Base-by-base conservation (phyloP, 2,888 invertebrate species). In the Rhabditophanes sp. region DNA sequence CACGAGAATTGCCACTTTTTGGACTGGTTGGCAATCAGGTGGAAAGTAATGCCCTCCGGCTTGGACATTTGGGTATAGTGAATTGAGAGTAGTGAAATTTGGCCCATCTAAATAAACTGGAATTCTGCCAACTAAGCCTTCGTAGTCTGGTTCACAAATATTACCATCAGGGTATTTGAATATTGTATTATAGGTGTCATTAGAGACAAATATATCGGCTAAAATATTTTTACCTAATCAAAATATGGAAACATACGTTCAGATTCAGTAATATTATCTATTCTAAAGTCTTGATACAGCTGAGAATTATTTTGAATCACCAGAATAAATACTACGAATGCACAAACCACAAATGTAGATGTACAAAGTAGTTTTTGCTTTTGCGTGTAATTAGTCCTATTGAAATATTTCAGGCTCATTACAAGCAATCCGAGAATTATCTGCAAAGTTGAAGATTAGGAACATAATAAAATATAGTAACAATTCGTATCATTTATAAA, bases 41-140 rank as follows among this genome's bases (percentile, higher is more conserved):
- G 93, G 90, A 33, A 72, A 70, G 68, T 78, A 84, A 41, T 77
- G 75, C n/a, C 88, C 88, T 8, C 90, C 93, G 18, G 75, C 72
- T 42, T 75, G 74, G 37, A 87, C 70, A 62, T 78, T 75, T 1
- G 75, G 72, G 41, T 67, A 66, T 51, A 75, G 75, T 51, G 72
- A 73, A 37, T 71, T 74, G n/a, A 57, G 30, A 12, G 39, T 27
- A 41, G 72, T 67, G 33, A 78, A 73, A 11, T 78, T 68, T 21
- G 61, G 58, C 14, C 38, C 49, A 28, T 62, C 62, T 33, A 56
- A 37, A 48, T 52, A 63, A 0, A 63, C 58, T 1, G 48, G 46
- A 15, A 62, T 56, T 2, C 54, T 54, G 2, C 62, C 62, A 15
- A 56, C 47, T 9, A 55, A 30, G n/a, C 18, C 29, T n/a, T n/a